A percentile compares a stretch with the other conserved stretches of the same genome.
phyloP scores from a whole-genome alignment of 2,797 vertebrate genomes.

The Lutjanus campechanus region DNA sequence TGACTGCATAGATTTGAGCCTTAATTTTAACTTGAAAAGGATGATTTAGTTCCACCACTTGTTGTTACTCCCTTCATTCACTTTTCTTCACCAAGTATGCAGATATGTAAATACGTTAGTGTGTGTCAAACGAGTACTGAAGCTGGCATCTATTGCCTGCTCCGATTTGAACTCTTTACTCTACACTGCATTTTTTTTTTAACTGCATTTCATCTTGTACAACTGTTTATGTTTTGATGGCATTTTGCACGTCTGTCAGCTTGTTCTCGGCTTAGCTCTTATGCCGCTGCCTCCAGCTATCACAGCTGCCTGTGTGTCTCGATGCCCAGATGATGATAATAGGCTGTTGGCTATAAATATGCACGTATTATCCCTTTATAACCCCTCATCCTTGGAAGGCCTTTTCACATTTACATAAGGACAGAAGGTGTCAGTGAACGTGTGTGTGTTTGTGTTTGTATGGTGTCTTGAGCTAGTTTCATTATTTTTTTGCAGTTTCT shows the following conservation, averaged over 20 bases:
- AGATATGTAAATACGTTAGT: too few species aligned
- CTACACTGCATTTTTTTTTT: background rate
- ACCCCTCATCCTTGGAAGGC: conserved; percentile 7
- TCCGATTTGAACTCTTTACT: background rate
- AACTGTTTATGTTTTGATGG: background rate
- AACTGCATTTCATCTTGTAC: background rate
- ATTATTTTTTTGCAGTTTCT: background rate
- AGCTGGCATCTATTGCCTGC: background rate
- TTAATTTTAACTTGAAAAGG: too few species aligned
- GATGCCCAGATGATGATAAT: conserved; percentile 21
- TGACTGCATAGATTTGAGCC: too few species aligned
- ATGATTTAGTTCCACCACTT: too few species aligned
- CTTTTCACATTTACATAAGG: background rate
- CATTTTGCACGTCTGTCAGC: conserved; percentile 32
- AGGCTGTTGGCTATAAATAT: conserved; percentile 28
- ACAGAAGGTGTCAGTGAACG: background rate
- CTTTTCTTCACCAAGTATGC: too few species aligned
- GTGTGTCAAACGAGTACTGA: background rate
- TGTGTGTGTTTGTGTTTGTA: background rate
- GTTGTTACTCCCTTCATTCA: background rate
- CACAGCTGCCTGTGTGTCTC: conserved; percentile 40
- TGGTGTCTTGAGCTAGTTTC: background rate
- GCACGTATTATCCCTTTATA: background rate
- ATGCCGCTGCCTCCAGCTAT: conserved; percentile 23
- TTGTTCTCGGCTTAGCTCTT: conserved; percentile 31